Conservation (phyloP, 2,113 vertebrate species). For the Hucho hucho region DNA sequence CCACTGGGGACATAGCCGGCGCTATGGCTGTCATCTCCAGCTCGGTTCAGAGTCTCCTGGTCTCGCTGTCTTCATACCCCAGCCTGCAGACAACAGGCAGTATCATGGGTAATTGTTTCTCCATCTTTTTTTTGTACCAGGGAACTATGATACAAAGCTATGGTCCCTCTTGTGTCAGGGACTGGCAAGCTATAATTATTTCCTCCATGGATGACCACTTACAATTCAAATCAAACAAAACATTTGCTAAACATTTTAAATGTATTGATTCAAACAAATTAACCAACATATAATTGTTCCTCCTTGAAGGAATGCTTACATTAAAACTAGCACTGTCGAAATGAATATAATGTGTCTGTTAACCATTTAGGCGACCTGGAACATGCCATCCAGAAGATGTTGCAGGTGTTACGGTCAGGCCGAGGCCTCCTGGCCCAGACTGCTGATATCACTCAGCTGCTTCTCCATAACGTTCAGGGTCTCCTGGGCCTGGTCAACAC, state of each 20-base stretch:
- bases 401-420: slow-evolving; percentile 10
- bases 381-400: slow-evolving; percentile 27
- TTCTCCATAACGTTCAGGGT: slow-evolving; percentile 30
- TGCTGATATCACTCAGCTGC: slow-evolving; percentile 22
- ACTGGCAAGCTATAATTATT: no score
- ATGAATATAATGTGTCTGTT: no score
- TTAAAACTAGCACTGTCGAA: no score
- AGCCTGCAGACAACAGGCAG: neutral
- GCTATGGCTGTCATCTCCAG: slow-evolving; percentile 6
- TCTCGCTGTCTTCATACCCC: slow-evolving; percentile 17
- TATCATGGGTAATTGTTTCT: neutral
- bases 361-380: slow-evolving; percentile 22
- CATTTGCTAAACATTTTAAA: no score
- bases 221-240: no score
- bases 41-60: slow-evolving; percentile 37
- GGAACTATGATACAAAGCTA: no score
- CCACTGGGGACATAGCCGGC: slow-evolving; percentile 1
- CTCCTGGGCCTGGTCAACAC: slow-evolving; percentile 19
- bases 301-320: no score
- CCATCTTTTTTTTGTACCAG: no score
- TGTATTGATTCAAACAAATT: no score
- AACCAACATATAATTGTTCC: no score
- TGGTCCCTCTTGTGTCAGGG: no score
- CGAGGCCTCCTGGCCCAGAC: slow-evolving; percentile 12
- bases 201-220: no score